These are phyloP conservation scores for Sebastolobus alascanus DNA, from an alignment of 2,797 vertebrate species.

Conservation along the genomic window DNA sequence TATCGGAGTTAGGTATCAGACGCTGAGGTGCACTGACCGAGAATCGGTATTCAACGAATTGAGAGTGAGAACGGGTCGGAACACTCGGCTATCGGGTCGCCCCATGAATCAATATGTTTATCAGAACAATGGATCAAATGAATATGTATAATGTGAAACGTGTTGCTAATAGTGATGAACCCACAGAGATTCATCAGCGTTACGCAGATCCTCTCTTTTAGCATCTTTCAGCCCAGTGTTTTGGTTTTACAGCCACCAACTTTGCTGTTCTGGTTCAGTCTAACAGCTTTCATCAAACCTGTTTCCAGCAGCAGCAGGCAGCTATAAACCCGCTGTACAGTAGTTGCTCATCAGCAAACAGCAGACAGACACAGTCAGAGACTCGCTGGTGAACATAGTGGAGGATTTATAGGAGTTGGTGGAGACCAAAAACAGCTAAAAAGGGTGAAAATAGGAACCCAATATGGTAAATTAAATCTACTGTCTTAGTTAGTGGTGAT, in stretches of 20 bases:
- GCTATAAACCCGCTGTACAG: not conserved
- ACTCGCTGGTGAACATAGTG: not conserved
- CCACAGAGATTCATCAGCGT: not conserved
- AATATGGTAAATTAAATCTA: not conserved
- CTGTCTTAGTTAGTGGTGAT: not conserved
- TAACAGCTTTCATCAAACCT: not conserved
- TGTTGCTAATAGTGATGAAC: not conserved
- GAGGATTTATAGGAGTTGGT: not conserved
- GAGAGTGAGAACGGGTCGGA: too few species aligned
- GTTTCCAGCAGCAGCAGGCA: not conserved
- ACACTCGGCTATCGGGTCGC: not conserved
- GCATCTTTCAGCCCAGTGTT: not conserved
- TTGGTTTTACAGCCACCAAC: not conserved
- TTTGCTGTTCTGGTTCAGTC: not conserved
- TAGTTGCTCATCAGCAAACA: not conserved
- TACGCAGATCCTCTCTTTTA: not conserved
- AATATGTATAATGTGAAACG: not conserved
- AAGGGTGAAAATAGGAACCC: slow-evolving; percentile 10
- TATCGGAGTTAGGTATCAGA: too few species aligned
- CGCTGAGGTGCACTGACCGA: too few species aligned
- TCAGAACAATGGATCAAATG: not conserved
- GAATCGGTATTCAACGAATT: too few species aligned
- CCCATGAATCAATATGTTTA: not conserved
- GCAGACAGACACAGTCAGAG: not conserved
- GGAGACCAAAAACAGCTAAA: not conserved